These are phyloP conservation scores for Leptinotarsa haldemani DNA, from an alignment of 2,888 invertebrate genomes.

Conservation along the genomic window DNA sequence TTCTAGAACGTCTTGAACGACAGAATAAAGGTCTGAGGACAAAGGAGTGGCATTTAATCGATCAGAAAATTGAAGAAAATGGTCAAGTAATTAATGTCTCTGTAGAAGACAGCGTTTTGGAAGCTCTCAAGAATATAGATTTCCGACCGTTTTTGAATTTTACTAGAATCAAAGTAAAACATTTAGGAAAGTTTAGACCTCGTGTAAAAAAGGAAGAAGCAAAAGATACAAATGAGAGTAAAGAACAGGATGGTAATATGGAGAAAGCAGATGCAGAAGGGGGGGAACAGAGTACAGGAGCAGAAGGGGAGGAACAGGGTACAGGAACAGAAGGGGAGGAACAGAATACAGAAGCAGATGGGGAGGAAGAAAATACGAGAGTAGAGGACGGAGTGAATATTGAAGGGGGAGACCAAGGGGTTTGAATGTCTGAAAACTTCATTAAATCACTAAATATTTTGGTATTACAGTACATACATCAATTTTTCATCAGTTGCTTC, in stretches of 20 bases:
- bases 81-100: slow-evolving; percentile 35
- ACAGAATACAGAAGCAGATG: background rate
- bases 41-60: slow-evolving; percentile 34
- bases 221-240: slow-evolving; percentile 13
- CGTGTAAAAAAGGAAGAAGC: slow-evolving; percentile 22
- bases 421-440: slow-evolving; percentile 1
- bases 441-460: slow-evolving; percentile 11
- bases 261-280: background rate
- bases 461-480: slow-evolving; percentile 7
- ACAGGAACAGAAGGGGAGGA: slow-evolving; percentile 19
- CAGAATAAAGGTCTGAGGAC: slow-evolving; percentile 37
- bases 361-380: slow-evolving; percentile 7
- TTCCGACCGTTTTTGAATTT: slow-evolving; percentile 36
- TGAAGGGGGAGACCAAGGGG: background rate
- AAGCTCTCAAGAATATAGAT: slow-evolving; percentile 32
- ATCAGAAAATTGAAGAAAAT: slow-evolving; percentile 28
- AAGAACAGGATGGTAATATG: slow-evolving; percentile 19
- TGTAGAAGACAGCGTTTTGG: slow-evolving; percentile 32
- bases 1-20: slow-evolving; percentile 34
- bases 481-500: background rate
- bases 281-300: background rate
- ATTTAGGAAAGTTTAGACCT: slow-evolving; percentile 33
- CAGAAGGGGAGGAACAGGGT: slow-evolving; percentile 17
- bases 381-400: background rate
- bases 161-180: slow-evolving; percentile 32